Evolutionary conservation across 2,113 vertebrate genomes (phyloP).

Genomic region (Aptenodytes patagonicus): DNA sequence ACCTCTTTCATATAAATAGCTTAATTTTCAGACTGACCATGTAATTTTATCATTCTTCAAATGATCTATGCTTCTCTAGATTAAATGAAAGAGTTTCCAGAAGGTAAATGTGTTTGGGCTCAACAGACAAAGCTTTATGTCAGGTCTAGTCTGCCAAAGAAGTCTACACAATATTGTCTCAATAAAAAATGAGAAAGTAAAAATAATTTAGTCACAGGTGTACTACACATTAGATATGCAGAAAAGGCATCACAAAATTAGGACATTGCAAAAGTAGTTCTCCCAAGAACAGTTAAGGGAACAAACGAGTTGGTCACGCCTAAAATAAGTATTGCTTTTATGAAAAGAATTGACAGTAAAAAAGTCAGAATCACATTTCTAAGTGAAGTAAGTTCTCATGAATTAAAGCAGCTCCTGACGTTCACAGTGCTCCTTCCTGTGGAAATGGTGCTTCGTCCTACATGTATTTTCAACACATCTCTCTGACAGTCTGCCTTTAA

Average conservation of each 20-base stretch:
- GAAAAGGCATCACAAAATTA: background rate
- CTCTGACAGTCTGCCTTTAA: background rate
- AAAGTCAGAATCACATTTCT: background rate
- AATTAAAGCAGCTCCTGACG: background rate
- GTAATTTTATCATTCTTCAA: constrained; percentile 29
- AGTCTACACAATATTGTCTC: background rate
- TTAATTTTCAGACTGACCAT: constrained; percentile 34
- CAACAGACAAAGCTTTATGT: background rate
- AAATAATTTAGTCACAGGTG: background rate
- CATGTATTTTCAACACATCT: background rate
- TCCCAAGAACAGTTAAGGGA: background rate
- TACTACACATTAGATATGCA: background rate
- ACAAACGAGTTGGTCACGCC: background rate
- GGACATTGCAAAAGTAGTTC: background rate
- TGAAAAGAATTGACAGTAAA: background rate
- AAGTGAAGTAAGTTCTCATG: background rate
- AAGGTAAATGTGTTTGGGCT: background rate
- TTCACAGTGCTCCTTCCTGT: background rate
- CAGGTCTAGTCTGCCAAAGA: background rate
- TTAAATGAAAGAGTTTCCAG: background rate
- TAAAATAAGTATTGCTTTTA: background rate
- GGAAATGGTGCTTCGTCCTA: background rate
- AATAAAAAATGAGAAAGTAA: background rate
- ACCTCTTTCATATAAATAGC: background rate
- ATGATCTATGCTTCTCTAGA: background rate